Percentiles rank a stretch among this genome's conserved stretches.
Evolutionary conservation across 2,888 invertebrate species (phyloP).

Genomic region (Gari tellinella): DNA sequence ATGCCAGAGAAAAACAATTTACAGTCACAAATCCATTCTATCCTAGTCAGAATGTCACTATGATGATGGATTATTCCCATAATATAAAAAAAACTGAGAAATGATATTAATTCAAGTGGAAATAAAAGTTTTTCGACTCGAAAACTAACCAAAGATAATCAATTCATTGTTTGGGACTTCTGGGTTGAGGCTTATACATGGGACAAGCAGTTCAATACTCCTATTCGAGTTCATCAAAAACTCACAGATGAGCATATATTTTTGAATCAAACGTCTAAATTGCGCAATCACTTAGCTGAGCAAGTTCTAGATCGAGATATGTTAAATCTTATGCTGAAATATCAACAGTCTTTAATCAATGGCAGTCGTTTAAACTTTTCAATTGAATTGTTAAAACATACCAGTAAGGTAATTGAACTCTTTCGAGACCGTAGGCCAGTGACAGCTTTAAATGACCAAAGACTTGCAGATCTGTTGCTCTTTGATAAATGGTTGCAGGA

Average conservation of each 20-base stretch:
- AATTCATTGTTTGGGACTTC: no score
- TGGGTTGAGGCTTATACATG: constrained; percentile 35
- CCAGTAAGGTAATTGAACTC: constrained; percentile 23
- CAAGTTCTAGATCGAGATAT: no score
- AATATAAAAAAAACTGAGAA: constrained; percentile 37
- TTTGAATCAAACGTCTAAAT: constrained; percentile 21
- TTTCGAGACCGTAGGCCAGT: no score
- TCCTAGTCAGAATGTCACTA: constrained; percentile 13
- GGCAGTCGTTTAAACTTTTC: constrained; percentile 19
- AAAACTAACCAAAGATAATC: constrained; percentile 18
- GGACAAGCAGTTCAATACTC: constrained; percentile 27
- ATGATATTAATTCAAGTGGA: constrained; percentile 30
- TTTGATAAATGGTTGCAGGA: no score
- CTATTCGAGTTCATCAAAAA: constrained; percentile 26
- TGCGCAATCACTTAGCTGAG: no score
- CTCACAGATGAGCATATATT: no score
- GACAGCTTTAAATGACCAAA: no score
- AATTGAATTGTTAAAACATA: constrained; percentile 24
- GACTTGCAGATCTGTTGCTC: no score
- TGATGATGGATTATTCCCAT: no score
- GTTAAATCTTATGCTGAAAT: no score
- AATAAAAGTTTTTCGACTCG: constrained; percentile 6
- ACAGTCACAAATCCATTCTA: constrained; percentile 10
- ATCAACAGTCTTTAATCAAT: no score
- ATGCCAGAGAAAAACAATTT: constrained; percentile 16